Evolutionary conservation across 2,888 invertebrate genomes (phyloP), one percentile per base, ranked within the genome.

Genomic region (Pocota personata): DNA sequence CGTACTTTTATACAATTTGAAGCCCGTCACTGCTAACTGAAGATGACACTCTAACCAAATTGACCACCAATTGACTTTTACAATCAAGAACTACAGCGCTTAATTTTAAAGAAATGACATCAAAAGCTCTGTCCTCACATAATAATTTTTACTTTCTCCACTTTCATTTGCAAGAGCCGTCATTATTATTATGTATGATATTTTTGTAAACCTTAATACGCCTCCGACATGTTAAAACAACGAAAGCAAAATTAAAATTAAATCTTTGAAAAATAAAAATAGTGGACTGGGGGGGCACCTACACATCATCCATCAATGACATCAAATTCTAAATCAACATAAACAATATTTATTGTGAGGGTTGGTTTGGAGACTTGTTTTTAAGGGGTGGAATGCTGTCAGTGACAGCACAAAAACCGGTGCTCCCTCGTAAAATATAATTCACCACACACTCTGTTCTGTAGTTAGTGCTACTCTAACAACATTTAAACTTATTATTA

Each of bases 91-190:
- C 14, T 30, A 55, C 8, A 55, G 14, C 6, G 14, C 16, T 6
- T 35, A 50, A 50, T 37, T 66, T 21, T 12, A 19, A 21, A n/a
- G n/a, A 32, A 40, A 14, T 40, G 40, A 14, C 40, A 40, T 40
- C 40, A 21, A 48, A 10, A n/a, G n/a, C 62, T 27, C 1, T 27
- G 16, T 10, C 24, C 40, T 62, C 62, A 62, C 16, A 48, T 64
- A 64, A 35, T 16, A 2, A 32, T 62, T 35, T 35, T 35, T 48
- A 60, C 72, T 72, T 72, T 72, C 71, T 14, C 60, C 14, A 60
- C 72, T 72, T 72, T 60, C 37, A 35, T 48, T 60, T 48, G 2
- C 46, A 12, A 32, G 35, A 35, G 21, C 35, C 7, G n/a, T n/a
- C 58, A 24, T 58, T 30, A 24, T 58, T 21, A 14, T 50, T 21